Percentiles rank a stretch among this genome's conserved stretches.
These are phyloP conservation scores for Drosophila gunungcola DNA, from an alignment of 1,140 invertebrate species.

Conservation along the genomic window DNA sequence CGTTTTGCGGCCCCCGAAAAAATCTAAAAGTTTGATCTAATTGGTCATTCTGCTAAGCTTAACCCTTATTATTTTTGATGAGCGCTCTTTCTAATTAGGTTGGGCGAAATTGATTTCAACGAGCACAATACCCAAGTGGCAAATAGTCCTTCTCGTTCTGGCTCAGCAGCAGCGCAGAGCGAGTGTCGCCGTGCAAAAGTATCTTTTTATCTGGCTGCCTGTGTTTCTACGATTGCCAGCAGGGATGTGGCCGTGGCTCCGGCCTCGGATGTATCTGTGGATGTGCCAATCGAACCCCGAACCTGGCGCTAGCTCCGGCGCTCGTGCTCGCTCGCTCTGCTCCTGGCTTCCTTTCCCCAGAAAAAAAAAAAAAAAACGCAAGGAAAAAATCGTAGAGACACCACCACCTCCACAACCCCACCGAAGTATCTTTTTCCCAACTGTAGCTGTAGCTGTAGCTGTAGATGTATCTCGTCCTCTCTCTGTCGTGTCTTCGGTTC, in stretches of 20 bases:
- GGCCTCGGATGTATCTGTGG: slow-evolving; percentile 19
- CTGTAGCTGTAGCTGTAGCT: background rate
- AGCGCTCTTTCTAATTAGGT: slow-evolving; percentile 65
- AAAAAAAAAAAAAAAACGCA: background rate
- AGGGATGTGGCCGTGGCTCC: slow-evolving; percentile 39
- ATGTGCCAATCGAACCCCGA: slow-evolving; percentile 57
- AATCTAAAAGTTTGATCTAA: slow-evolving; percentile 70
- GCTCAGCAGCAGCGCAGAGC: slow-evolving; percentile 1
- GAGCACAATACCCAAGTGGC: slow-evolving; percentile 19
- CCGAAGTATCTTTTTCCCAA: slow-evolving; percentile 21
- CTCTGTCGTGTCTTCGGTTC: slow-evolving; percentile 45
- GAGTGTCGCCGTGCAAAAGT: slow-evolving; percentile 70
- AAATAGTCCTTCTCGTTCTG: slow-evolving; percentile 1
- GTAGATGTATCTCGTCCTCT: slow-evolving; percentile 19
- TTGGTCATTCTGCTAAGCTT: slow-evolving; percentile 79
- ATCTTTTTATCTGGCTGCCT: slow-evolving; percentile 74
- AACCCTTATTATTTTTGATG: slow-evolving; percentile 66
- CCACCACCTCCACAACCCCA: background rate
- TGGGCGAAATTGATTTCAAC: slow-evolving; percentile 58
- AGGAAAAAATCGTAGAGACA: slow-evolving; percentile 30
- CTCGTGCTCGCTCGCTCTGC: slow-evolving; percentile 59
- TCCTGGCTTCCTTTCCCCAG: background rate
- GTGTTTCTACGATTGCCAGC: slow-evolving; percentile 72
- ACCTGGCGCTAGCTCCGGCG: slow-evolving; percentile 42
- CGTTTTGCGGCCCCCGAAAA: slow-evolving; percentile 25